Conservation (phyloP, 2,113 vertebrate genomes). For the Garra rufa region DNA sequence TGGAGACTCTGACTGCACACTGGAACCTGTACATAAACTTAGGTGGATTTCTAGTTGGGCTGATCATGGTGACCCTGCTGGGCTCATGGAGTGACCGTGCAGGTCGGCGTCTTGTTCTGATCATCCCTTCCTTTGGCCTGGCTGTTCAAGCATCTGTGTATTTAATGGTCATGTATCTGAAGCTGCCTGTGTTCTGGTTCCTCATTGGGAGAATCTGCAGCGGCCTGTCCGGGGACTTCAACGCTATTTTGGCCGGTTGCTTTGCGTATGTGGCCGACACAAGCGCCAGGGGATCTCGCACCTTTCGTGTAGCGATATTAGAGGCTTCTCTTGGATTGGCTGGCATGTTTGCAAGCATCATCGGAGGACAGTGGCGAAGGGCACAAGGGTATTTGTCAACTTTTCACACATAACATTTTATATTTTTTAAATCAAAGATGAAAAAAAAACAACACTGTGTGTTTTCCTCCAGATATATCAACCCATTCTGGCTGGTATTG, state of each 20-base stretch:
- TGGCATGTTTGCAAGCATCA: slow-evolving; percentile 89
- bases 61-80: slow-evolving; percentile 85
- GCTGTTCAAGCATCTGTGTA: slow-evolving; percentile 82
- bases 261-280: slow-evolving; percentile 88
- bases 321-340: slow-evolving; percentile 89
- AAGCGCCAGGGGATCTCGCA: slow-evolving; percentile 76
- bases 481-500: slow-evolving; percentile 92
- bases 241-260: slow-evolving; percentile 83
- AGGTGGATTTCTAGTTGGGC: slow-evolving; percentile 82
- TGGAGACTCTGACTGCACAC: slow-evolving; percentile 85
- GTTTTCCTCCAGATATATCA: slow-evolving; percentile 76
- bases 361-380: slow-evolving; percentile 85
- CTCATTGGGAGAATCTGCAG: slow-evolving; percentile 85
- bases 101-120: slow-evolving; percentile 84
- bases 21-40: slow-evolving; percentile 91
- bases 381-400: slow-evolving; percentile 77
- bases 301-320: slow-evolving; percentile 87
- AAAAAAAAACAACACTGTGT: not conserved
- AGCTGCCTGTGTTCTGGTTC: slow-evolving; percentile 86
- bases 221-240: slow-evolving; percentile 86
- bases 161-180: slow-evolving; percentile 86
- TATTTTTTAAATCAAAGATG: not conserved
- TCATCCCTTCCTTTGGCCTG: slow-evolving; percentile 83
- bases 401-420: not conserved
- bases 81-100: slow-evolving; percentile 92